A percentile compares a stretch with the other conserved stretches of the same genome.
Evolutionary conservation across 2,888 invertebrate species (phyloP).

Genomic region (Drepanosiphum platanoidis): DNA sequence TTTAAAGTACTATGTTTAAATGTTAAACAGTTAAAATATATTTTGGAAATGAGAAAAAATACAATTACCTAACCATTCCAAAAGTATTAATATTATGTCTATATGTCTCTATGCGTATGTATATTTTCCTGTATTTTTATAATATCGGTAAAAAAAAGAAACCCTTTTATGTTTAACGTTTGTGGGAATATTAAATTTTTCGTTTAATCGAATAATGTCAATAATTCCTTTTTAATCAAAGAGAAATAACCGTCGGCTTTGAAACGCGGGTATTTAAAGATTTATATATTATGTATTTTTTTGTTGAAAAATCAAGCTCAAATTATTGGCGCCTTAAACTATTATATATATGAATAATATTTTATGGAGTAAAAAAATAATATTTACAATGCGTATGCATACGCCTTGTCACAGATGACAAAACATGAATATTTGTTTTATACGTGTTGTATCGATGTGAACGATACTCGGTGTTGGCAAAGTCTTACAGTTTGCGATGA

Average conservation of each 20-base stretch:
- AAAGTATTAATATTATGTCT: too few relatives aligned
- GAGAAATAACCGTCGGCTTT: not conserved
- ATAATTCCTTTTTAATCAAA: not conserved
- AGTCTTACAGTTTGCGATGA: not conserved
- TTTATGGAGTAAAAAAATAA: not conserved
- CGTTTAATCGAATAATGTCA: not conserved
- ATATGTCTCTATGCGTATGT: too few relatives aligned
- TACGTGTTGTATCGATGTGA: slow-evolving; percentile 2
- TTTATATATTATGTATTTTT: not conserved
- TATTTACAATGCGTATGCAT: not conserved
- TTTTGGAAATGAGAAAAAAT: too few relatives aligned
- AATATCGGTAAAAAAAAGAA: not conserved
- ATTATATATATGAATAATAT: not conserved
- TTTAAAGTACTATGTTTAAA: too few relatives aligned
- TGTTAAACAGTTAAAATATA: too few relatives aligned
- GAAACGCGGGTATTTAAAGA: not conserved
- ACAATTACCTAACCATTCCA: too few relatives aligned
- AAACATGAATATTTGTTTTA: slow-evolving; percentile 25
- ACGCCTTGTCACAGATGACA: not conserved
- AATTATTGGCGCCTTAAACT: not conserved
- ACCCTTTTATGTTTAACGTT: too few relatives aligned
- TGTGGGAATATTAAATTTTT: not conserved
- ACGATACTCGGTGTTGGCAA: slow-evolving; percentile 1
- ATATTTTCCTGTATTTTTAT: too few relatives aligned
- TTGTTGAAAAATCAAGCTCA: not conserved